These are phyloP conservation scores for Ursus arctos DNA, from an alignment of 2,113 vertebrate genomes.

Conservation along the genomic window DNA sequence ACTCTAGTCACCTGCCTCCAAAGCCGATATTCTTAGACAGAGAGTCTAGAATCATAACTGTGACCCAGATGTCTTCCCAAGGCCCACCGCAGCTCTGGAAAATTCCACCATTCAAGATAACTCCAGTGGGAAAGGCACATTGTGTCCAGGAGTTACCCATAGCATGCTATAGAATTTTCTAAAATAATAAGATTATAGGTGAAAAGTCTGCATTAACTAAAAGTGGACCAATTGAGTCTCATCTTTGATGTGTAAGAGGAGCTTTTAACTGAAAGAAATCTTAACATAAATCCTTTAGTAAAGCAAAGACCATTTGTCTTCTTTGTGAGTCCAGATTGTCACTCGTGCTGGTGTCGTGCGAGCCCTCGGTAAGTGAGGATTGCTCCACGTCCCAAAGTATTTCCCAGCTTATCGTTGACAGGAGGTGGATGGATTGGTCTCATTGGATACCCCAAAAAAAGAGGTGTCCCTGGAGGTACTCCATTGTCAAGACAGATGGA, in stretches of 20 bases:
- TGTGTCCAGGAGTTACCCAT: background rate
- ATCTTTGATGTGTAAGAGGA: background rate
- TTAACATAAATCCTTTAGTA: background rate
- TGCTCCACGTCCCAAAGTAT: background rate
- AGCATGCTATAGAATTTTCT: background rate
- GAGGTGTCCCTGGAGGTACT: background rate
- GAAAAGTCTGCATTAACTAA: background rate
- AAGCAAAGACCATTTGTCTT: background rate
- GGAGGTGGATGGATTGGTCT: background rate
- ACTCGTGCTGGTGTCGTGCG: background rate
- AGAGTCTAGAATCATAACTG: background rate
- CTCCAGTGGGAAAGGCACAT: background rate
- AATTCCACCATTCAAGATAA: background rate
- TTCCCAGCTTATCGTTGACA: background rate
- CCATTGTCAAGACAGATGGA: background rate
- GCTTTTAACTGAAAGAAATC: background rate
- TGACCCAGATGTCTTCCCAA: background rate
- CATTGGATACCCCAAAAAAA: background rate
- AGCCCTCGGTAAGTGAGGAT: background rate
- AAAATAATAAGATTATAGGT: background rate
- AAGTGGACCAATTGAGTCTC: background rate
- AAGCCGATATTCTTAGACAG: background rate
- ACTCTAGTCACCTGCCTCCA: background rate
- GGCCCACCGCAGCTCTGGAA: background rate
- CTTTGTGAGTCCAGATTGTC: constrained; percentile 7